Evolutionary conservation across 2,888 invertebrate species (phyloP).

Genomic region (Dryobota labecula): DNA sequence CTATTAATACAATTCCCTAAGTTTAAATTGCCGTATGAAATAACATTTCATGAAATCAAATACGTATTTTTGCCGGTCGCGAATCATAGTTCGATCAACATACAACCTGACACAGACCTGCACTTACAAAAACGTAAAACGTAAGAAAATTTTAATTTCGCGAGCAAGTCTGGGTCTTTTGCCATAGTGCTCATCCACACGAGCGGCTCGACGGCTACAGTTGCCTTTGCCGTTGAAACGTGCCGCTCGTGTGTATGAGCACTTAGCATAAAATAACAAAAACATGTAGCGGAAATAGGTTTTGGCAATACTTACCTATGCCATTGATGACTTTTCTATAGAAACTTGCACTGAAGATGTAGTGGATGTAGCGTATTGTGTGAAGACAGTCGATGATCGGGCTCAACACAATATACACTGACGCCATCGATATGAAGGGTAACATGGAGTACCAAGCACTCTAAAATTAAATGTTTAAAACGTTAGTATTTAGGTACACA

Average conservation of each 20-base stretch:
- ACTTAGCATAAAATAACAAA: not conserved
- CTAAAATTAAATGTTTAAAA: conserved; percentile 69
- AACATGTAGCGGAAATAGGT: not conserved
- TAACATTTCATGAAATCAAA: not conserved
- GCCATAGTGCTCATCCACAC: too few species aligned
- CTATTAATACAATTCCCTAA: too few species aligned
- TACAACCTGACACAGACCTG: too few species aligned
- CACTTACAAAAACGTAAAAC: not conserved
- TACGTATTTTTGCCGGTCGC: too few species aligned
- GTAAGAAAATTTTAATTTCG: not conserved
- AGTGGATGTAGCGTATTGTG: conserved; percentile 71
- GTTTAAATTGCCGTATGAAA: not conserved
- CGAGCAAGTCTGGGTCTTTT: not conserved
- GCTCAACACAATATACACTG: conserved; percentile 68
- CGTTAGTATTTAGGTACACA: not conserved
- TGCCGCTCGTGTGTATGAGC: too few species aligned
- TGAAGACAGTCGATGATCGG: conserved; percentile 77
- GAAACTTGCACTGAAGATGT: conserved; percentile 75
- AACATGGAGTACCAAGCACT: conserved; percentile 72
- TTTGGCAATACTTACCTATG: conserved; percentile 72
- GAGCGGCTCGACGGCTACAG: too few species aligned
- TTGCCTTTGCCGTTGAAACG: too few species aligned
- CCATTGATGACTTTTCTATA: conserved; percentile 81
- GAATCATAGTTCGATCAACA: not conserved
- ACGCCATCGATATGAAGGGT: conserved; percentile 75